phyloP scores from a whole-genome alignment of 2,113 vertebrate genomes.

The Grantiella picta region DNA sequence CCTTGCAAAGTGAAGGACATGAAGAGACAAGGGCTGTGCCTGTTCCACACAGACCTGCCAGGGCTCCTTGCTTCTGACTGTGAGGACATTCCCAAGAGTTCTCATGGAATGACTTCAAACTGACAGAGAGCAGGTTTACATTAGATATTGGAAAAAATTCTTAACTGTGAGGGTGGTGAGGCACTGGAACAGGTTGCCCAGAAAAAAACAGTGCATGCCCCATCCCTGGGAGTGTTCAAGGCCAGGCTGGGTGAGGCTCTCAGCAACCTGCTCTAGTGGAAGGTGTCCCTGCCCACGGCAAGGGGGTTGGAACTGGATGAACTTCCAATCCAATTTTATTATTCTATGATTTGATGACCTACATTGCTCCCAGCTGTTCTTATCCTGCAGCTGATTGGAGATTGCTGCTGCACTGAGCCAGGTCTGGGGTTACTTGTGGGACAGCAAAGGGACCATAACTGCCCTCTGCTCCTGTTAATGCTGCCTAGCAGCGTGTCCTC shows the following conservation, averaged over 20 bases:
- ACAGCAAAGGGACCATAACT: neutral
- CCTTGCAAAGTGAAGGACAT: neutral
- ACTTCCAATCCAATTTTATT: neutral
- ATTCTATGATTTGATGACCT: neutral
- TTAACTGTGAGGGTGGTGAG: neutral
- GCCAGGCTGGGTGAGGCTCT: neutral
- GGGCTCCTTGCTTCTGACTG: neutral
- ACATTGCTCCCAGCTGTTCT: neutral
- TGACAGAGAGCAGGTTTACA: neutral
- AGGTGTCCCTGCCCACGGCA: neutral
- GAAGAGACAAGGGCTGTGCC: neutral
- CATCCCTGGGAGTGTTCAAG: neutral
- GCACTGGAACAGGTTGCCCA: neutral
- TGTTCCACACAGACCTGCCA: neutral
- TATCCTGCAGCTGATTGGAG: neutral
- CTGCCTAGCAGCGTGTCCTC: neutral
- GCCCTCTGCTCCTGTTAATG: neutral
- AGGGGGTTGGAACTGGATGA: neutral
- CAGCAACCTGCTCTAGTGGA: neutral
- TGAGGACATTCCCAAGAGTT: neutral
- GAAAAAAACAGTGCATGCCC: neutral
- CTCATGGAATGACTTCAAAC: neutral
- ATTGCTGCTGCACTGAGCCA: neutral
- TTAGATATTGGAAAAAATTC: neutral
- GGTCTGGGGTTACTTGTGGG: neutral